These are phyloP conservation scores for Boulengerochromis microlepis DNA, from an alignment of 2,113 vertebrate species.

Conservation along the genomic window DNA sequence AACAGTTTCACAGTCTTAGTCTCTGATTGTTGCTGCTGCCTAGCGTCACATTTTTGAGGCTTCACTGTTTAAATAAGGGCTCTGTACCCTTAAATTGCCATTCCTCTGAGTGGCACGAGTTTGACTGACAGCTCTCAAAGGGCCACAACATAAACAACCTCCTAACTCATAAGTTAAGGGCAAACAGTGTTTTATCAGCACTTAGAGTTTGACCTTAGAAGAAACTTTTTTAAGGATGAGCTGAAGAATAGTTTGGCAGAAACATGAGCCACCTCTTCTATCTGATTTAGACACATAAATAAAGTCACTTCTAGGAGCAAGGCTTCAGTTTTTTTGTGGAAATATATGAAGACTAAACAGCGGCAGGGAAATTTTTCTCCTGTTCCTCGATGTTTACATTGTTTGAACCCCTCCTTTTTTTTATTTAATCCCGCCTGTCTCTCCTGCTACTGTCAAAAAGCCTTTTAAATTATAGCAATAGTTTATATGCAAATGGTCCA, in stretches of 20 bases:
- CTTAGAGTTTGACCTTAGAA: not conserved
- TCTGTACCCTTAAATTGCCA: not conserved
- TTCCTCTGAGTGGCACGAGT: not conserved
- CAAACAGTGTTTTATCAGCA: not conserved
- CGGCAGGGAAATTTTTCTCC: not conserved
- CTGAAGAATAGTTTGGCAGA: not conserved
- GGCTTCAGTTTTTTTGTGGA: not conserved
- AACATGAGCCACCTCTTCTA: not conserved
- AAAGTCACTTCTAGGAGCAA: not conserved
- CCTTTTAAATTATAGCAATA: not conserved
- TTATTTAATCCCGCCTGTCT: not conserved
- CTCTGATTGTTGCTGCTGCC: not conserved
- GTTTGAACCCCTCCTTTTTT: not conserved
- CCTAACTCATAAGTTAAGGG: not conserved
- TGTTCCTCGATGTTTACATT: not conserved
- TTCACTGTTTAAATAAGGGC: not conserved
- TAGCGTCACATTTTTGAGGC: not conserved
- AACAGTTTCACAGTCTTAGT: fast-evolving
- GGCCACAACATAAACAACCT: not conserved
- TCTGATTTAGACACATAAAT: not conserved
- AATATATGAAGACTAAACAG: fast-evolving
- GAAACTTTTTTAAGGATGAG: not conserved
- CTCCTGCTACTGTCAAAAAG: not conserved
- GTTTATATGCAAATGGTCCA: not conserved
- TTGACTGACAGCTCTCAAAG: not conserved